Base-by-base conservation (phyloP, 2,113 vertebrate genomes). In the Hemichromis elongatus region DNA sequence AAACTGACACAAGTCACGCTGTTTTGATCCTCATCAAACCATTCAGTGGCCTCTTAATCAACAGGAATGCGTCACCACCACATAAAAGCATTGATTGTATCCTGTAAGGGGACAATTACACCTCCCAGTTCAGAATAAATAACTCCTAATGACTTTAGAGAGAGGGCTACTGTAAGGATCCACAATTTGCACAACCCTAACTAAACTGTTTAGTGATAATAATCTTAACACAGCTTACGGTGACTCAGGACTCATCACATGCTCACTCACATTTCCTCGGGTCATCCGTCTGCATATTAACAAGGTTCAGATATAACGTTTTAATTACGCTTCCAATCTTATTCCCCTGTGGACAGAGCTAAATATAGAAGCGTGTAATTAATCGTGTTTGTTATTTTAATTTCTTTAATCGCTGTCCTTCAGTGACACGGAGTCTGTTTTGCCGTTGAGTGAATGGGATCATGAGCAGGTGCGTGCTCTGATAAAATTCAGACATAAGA, bases 311-410 rank as follows among this genome's bases (percentile, higher is more conserved):
- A 91, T 87, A 57, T 47, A 59, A 16, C 79, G 2, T 83, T 93
- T 93, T 93, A 93, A 92, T 93, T 91, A 93, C 68, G 80, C 52
- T 81, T 85, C 54, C 26, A 37, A 75, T 88, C 75, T 81, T 52
- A n/a, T 68, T 37, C 86, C 88, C 68, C 24, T n/a, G 56, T 35
- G 70, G 89, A 80, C 57, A 42, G 18, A 79, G 12, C 78, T 88
- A 92, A 90, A 89, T 87, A 92, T 92, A 92, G 82, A 86, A 35
- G 53, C 24, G 19, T 81, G 68, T 90, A 89, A 83, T 94, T 91
- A 92, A 86, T 85, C 16, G 35, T 30, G 57, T 86, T 75, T 75
- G 40, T 40, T 28, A 30, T 11, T 59, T 83, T n/a, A n/a, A n/a
- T n/a, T 37, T 12, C 53, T 79, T 79, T 54, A 63, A 86, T 52